A percentile compares a stretch with the other conserved stretches of the same genome.
phyloP scores from a whole-genome alignment of 1,140 invertebrate species.

The Anagrus nilaparvatae region DNA sequence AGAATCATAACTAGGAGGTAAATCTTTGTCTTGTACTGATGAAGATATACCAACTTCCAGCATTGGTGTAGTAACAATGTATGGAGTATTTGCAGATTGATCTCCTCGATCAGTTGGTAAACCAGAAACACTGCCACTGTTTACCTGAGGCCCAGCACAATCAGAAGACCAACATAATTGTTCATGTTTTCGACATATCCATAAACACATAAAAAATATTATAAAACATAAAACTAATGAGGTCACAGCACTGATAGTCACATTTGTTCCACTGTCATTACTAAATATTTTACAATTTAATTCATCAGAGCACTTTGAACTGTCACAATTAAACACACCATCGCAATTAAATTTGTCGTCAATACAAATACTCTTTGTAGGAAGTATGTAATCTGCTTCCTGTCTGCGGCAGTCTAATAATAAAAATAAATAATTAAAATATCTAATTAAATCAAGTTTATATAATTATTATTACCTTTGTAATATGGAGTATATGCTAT shows the following conservation, averaged over 20 bases:
- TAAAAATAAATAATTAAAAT: slow-evolving; percentile 9
- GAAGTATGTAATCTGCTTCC: slow-evolving; percentile 4
- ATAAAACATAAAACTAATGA: slow-evolving; percentile 34
- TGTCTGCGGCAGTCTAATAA: slow-evolving; percentile 20
- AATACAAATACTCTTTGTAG: slow-evolving; percentile 26
- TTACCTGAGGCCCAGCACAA: slow-evolving; percentile 28
- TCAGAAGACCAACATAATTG: slow-evolving; percentile 38
- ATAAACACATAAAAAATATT: slow-evolving; percentile 34
- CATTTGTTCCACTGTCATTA: slow-evolving; percentile 30
- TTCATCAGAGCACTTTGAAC: slow-evolving; percentile 31
- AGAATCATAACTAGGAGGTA: slow-evolving; percentile 39
- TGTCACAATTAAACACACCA: slow-evolving; percentile 32
- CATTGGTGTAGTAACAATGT: slow-evolving; percentile 31
- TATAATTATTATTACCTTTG: slow-evolving; percentile 19
- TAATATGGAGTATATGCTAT: slow-evolving; percentile 32
- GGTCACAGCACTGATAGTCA: slow-evolving; percentile 35
- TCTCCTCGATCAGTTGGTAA: slow-evolving; percentile 17
- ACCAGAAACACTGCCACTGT: slow-evolving; percentile 13
- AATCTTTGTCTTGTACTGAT: slow-evolving; percentile 33
- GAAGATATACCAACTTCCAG: slow-evolving; percentile 28
- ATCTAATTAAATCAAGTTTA: background rate
- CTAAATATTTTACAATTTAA: slow-evolving; percentile 24
- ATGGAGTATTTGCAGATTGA: slow-evolving; percentile 13
- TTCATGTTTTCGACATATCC: slow-evolving; percentile 32
- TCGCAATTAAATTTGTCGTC: slow-evolving; percentile 31